phyloP scores from a whole-genome alignment of 2,113 vertebrate species.

The Aptenodytes forsteri region DNA sequence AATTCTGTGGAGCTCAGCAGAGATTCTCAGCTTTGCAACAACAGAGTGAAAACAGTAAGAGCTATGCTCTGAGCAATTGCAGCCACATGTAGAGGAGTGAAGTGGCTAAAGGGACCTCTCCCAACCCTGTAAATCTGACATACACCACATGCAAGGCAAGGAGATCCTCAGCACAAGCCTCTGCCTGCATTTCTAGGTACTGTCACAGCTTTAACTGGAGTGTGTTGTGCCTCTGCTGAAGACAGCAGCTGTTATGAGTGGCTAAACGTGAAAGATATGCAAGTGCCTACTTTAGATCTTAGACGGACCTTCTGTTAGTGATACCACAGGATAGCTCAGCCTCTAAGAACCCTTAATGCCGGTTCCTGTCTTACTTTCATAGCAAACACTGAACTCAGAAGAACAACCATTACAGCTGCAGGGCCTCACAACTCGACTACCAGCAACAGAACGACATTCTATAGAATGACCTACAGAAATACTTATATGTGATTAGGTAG shows the following conservation, averaged over 20 bases:
- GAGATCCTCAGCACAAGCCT: not conserved
- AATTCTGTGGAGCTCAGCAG: not conserved
- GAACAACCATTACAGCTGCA: not conserved
- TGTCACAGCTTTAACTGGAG: not conserved
- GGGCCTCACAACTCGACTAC: not conserved
- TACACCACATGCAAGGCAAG: not conserved
- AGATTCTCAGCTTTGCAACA: not conserved
- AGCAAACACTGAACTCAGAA: not conserved
- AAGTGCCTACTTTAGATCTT: not conserved
- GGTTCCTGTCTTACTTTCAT: not conserved
- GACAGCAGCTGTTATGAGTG: not conserved
- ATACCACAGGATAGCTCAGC: not conserved
- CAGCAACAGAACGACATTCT: not conserved
- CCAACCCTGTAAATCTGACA: not conserved
- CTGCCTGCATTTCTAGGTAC: not conserved
- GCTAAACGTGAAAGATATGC: not conserved
- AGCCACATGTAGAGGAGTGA: not conserved
- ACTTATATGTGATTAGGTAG: not conserved
- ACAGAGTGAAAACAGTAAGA: not conserved
- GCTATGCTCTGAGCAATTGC: not conserved
- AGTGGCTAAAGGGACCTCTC: not conserved
- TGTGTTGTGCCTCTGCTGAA: not conserved
- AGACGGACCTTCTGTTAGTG: not conserved
- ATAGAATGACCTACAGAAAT: not conserved
- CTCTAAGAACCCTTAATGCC: not conserved